These are phyloP conservation scores for Conops quadrifasciatus DNA, from an alignment of 2,888 invertebrate genomes.

Conservation along the genomic window DNA sequence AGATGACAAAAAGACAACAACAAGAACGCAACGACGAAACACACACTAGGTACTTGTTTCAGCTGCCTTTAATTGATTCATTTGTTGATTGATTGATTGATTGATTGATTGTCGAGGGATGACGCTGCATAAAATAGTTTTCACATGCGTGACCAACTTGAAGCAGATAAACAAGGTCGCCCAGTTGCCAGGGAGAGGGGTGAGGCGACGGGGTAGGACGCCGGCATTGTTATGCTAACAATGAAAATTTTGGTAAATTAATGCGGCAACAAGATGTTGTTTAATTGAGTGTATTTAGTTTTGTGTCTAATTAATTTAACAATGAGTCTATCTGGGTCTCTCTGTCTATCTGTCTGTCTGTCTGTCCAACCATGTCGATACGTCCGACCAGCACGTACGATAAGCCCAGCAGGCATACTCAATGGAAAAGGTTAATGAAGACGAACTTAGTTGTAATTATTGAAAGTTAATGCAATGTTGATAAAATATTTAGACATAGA, in stretches of 20 bases:
- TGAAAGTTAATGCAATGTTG: background rate
- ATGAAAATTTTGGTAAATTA: background rate
- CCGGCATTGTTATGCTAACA: background rate
- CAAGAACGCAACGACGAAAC: no score
- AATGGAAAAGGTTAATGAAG: background rate
- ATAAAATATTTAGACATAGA: background rate
- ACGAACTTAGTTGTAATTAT: background rate
- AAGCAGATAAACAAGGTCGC: background rate
- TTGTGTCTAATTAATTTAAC: background rate
- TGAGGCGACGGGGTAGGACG: no score
- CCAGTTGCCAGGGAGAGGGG: background rate
- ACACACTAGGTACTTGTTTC: no score
- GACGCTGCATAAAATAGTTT: no score
- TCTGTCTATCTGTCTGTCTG: background rate
- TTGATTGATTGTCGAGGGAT: no score
- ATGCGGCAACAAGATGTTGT: background rate
- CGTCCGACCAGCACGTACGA: background rate
- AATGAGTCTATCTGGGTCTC: background rate
- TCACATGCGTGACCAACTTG: background rate
- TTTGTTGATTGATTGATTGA: no score
- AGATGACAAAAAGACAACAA: no score
- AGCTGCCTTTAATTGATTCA: no score
- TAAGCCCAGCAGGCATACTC: background rate
- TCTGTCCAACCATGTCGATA: background rate
- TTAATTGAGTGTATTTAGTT: background rate